phyloP scores from a whole-genome alignment of 2,888 invertebrate species.

The Ashinkailepas kermadecensis region DNA sequence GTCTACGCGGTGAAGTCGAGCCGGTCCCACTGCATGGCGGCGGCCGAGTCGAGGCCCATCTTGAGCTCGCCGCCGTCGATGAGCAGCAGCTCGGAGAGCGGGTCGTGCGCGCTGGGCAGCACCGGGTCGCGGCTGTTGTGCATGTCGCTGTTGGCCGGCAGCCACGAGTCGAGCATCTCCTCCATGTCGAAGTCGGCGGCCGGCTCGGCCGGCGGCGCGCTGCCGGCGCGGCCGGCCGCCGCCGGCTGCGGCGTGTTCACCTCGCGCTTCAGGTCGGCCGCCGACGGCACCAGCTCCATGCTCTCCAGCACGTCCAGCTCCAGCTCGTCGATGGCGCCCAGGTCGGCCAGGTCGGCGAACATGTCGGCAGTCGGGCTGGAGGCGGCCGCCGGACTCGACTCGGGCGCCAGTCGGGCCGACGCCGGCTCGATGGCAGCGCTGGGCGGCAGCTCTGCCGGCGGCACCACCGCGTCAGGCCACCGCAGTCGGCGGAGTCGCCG shows the following conservation, averaged over 20 bases:
- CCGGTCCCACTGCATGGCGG: conserved; percentile 30
- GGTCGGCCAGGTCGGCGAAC: conserved; percentile 4
- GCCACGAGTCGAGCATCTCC: conserved; percentile 1
- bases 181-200: conserved; percentile 3
- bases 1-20: conserved; percentile 29
- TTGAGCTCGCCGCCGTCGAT: conserved; percentile 33
- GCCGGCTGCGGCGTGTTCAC: conserved; percentile 9
- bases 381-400: background rate
- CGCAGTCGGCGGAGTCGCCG: too few species aligned
- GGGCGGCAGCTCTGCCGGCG: conserved; percentile 62
- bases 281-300: background rate
- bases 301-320: conserved; percentile 5
- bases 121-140: conserved; percentile 32
- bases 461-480: too few species aligned
- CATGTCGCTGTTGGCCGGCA: conserved; percentile 4
- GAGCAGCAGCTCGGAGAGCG: conserved; percentile 30
- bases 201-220: background rate
- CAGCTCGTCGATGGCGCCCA: conserved; percentile 16
- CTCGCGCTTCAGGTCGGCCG: conserved; percentile 1
- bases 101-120: conserved; percentile 32
- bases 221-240: background rate
- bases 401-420: background rate
- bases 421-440: conserved; percentile 56
- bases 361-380: background rate
- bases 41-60: conserved; percentile 27